Base-by-base conservation (phyloP, 2,888 invertebrate genomes). In the Saturnia pavonia region DNA sequence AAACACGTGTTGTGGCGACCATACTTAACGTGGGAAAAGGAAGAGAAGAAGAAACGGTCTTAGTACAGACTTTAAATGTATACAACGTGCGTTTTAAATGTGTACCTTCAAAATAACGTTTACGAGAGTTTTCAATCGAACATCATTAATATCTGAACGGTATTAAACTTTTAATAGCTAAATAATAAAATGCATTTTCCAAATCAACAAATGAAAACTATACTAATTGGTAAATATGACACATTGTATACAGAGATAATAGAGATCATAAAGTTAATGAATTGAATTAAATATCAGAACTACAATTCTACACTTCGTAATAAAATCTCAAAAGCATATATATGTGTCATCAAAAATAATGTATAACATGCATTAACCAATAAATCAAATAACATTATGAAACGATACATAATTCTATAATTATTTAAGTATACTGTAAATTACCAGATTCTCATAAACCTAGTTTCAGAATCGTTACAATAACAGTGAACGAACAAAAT, bases 361-460 rank as follows among this genome's bases (percentile, higher is more conserved):
- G 48, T 51, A 19, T 19, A 51, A 51, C 48, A 19, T 1, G 19
- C 48, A 51, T 60, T 60, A 25, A 27, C 14, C 14, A 14, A 27
- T 27, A 25, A 25, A 60, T 60, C 14, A 60, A 60, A 6, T 27
- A 27, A 14, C 14, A 14, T 14, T 12, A 60, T 60, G 57, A 9
- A 60, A 60, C 57, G 9, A 54, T 22, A 54, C 19, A 48, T 54
- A 27, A 60, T 27, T 14, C 27, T 19, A 60, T 27, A 60, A 60
- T 27, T 60, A 14, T 60, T 60, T 60, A 25, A 25, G 57, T 6
- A 60, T 25, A 25, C 3, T 12, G 14, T 60, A 12, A 25, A 60
- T 27, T 11, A 60, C 57, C 57, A 14, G 57, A 60, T 27, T 27
- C 57, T 60, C 57, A 19, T 60, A 60, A 27, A 60, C 57, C 57